Conservation (phyloP, 2,113 vertebrate genomes). For the Salvelinus alpinus region DNA sequence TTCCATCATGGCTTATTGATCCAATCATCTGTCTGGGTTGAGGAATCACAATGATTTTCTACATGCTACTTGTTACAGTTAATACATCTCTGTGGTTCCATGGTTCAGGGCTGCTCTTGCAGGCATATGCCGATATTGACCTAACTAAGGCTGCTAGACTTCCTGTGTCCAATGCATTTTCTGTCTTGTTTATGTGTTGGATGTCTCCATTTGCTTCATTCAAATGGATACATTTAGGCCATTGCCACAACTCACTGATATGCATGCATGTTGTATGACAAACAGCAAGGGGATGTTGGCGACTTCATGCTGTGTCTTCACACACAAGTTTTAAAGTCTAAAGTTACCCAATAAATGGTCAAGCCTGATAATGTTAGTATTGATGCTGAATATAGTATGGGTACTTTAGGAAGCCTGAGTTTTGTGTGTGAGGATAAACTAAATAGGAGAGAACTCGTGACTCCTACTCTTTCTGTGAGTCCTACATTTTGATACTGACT, state of each 20-base stretch:
- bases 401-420: neutral
- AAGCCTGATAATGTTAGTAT: no score
- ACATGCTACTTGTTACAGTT: neutral
- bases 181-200: neutral
- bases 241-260: slow-evolving; percentile 7
- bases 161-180: slow-evolving; percentile 6
- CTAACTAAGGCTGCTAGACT: neutral
- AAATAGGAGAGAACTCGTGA: neutral
- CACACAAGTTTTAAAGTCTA: neutral
- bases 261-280: slow-evolving; percentile 32
- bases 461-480: neutral
- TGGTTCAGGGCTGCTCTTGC: neutral
- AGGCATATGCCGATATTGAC: neutral
- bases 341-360: neutral
- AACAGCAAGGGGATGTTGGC: slow-evolving; percentile 2
- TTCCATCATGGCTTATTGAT: slow-evolving; percentile 15
- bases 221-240: neutral
- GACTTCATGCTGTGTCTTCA: slow-evolving; percentile 18
- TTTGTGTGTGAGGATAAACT: neutral
- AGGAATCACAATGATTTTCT: neutral
- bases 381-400: neutral
- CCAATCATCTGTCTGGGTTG: neutral
- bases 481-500: slow-evolving; percentile 1
- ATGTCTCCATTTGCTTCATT: neutral
- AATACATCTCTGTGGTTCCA: neutral